These are phyloP conservation scores for Penaeus chinensis DNA, from an alignment of 1,140 invertebrate species.

Conservation along the genomic window DNA sequence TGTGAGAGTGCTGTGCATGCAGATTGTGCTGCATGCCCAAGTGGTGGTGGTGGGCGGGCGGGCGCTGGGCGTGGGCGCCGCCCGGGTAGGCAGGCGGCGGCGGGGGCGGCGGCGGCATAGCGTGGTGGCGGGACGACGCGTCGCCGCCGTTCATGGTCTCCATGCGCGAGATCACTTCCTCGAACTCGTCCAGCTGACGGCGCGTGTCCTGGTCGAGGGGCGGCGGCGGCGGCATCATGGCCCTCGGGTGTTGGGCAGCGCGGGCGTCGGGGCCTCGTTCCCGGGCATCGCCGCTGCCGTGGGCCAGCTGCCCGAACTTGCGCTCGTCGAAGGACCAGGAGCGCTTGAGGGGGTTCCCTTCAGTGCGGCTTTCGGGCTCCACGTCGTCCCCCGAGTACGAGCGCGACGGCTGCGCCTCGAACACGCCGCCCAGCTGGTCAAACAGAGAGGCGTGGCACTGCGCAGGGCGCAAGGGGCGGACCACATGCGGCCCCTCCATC, in stretches of 20 bases:
- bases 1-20: background rate
- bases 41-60: background rate
- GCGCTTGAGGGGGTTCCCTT: no score
- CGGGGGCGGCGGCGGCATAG: background rate
- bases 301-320: background rate
- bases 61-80: constrained; percentile 53
- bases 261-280: background rate
- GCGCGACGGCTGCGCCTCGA: background rate
- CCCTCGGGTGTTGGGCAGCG: background rate
- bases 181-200: constrained; percentile 63
- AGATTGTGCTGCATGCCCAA: background rate
- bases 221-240: background rate
- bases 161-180: constrained; percentile 63
- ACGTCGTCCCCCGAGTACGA: background rate
- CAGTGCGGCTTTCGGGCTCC: background rate
- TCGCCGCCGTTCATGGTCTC: constrained; percentile 67
- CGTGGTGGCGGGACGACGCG: constrained; percentile 69
- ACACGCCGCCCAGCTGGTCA: constrained; percentile 20
- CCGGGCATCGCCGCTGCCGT: background rate
- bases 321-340: no score
- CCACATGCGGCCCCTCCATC: constrained; percentile 29
- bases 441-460: constrained; percentile 43
- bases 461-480: constrained; percentile 13
- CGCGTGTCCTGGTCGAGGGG: constrained; percentile 35
- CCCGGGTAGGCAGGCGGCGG: background rate